Base-by-base conservation (phyloP, 1,140 invertebrate genomes). In the Gryon sp. region DNA sequence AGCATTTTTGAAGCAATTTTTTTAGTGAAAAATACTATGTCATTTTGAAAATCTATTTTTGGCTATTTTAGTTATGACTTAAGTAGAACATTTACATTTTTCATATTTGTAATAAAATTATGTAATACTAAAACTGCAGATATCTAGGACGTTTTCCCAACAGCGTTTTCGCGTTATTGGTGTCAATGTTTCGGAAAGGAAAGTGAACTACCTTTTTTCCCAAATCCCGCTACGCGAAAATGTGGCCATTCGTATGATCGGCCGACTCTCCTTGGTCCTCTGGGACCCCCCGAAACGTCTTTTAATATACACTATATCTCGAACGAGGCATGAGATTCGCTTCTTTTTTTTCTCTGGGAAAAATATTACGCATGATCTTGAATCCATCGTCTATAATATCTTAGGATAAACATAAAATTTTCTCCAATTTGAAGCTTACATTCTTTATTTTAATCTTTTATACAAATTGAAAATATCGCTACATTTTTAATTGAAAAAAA, bases 221-320 rank as follows among this genome's bases (percentile, higher is more conserved):
- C 22, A 85, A 86, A 86, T 84, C 84, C 80, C 77, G 52, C 66
- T 59, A 43, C 78, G 62, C 59, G 83, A 85, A 88, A 89, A 89
- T 89, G 85, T 75, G 83, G 81, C 84, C 84, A 89, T 89, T 88
- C 84, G 84, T 89, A 89, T 89, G 87, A 89, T 88, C 86, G 87
- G 84, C 78, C 79, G 83, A 59, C 62, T 80, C 57, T 70, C 22
- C 73, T 50, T 34, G 76, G 78, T 83, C 78, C 81, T 78, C 55
- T 48, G 46, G 65, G 70, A 84, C 78, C 78, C 57, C 65, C 78
- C 80, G 82, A 87, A 87, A 88, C 82, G 84, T 87, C 87, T 87
- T 89, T 88, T 88, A 88, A 88, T 89, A 88, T 87, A 89, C 87
- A 88, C 83, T 89, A 89, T 86, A 88, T 87, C 87, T 89, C 80